A percentile compares a stretch with the other conserved stretches of the same genome.
Conservation (phyloP, 2,797 vertebrate species). For the Cossypha dichroa region DNA sequence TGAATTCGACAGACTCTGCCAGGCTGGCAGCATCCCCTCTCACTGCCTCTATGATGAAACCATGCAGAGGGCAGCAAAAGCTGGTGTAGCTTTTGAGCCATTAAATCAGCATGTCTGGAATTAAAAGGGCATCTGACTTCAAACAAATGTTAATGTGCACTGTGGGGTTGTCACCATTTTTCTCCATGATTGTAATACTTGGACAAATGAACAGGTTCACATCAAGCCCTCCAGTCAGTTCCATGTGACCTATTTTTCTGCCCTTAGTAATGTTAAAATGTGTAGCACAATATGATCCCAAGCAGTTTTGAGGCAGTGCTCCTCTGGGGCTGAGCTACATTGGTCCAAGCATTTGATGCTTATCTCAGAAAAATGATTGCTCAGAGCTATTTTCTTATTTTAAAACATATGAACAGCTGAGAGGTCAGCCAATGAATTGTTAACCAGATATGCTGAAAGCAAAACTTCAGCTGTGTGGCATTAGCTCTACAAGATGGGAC, state of each 20-base stretch:
- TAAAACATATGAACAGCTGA: conserved; percentile 4
- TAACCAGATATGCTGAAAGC: not conserved
- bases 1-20: not conserved
- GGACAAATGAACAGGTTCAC: not conserved
- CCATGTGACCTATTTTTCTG: not conserved
- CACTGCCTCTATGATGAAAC: not conserved
- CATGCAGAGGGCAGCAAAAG: not conserved
- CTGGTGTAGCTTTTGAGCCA: not conserved
- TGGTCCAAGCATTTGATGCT: not conserved
- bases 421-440: not conserved
- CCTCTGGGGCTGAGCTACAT: not conserved
- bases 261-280: not conserved
- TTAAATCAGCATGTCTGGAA: not conserved
- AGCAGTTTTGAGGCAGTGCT: not conserved
- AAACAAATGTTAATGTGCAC: not conserved
- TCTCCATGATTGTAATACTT: not conserved
- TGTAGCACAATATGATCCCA: not conserved
- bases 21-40: not conserved
- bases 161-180: not conserved
- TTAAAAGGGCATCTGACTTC: not conserved
- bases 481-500: not conserved
- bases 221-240: not conserved
- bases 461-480: not conserved
- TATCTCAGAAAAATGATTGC: conserved; percentile 16
- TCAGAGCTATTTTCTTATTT: conserved; percentile 25